Evolutionary conservation across 2,888 invertebrate species (phyloP).

Genomic region (Ametastegia equiseti): DNA sequence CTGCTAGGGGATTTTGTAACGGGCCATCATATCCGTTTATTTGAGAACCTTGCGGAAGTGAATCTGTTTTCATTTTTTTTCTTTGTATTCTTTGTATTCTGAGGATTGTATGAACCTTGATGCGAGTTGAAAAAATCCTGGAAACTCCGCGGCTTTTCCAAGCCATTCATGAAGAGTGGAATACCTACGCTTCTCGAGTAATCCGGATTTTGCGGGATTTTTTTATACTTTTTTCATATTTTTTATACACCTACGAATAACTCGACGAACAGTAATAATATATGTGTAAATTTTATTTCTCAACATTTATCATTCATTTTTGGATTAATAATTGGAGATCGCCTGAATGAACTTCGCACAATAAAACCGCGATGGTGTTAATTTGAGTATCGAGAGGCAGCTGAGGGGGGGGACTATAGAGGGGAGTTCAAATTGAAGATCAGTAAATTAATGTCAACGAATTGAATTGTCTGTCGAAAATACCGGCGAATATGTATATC

Average conservation of each 20-base stretch:
- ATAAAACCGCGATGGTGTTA: not conserved
- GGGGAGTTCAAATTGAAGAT: not conserved
- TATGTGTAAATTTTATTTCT: too few species aligned
- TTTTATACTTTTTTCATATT: too few species aligned
- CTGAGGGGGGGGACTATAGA: not conserved
- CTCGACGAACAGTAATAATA: too few species aligned
- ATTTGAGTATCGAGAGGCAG: not conserved
- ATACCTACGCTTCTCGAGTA: too few species aligned
- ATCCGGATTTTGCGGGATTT: too few species aligned
- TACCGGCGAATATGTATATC: too few species aligned
- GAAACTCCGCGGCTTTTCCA: not conserved
- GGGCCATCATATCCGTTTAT: not conserved
- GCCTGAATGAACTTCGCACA: too few species aligned
- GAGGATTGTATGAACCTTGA: not conserved
- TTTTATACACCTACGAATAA: too few species aligned
- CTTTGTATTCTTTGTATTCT: not conserved
- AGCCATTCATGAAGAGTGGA: too few species aligned
- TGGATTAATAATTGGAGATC: too few species aligned
- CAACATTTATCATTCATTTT: too few species aligned
- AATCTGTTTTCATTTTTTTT: not conserved
- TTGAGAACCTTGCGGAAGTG: not conserved
- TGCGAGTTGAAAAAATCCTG: not conserved
- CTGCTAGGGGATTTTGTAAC: not conserved
- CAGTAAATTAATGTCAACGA: not conserved
- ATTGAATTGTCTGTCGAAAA: too few species aligned